These are phyloP conservation scores for Drosophila obscura DNA, from an alignment of 1,140 invertebrate species.

Conservation along the genomic window DNA sequence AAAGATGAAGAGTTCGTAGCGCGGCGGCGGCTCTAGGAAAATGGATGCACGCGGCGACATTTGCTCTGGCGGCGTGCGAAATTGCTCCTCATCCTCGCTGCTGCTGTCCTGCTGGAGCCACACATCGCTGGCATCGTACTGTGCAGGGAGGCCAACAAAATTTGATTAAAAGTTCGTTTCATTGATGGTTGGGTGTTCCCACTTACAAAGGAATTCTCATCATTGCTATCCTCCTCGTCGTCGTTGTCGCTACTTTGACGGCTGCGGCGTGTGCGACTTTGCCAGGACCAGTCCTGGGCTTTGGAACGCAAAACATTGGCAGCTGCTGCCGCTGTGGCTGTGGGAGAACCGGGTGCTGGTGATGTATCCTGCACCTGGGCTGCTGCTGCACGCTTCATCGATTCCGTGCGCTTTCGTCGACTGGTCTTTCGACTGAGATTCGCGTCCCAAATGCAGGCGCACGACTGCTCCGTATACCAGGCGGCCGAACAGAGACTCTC, in stretches of 20 bases:
- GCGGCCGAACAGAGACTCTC: slow-evolving; percentile 85
- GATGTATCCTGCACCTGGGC: slow-evolving; percentile 12
- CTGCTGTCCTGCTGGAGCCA: slow-evolving; percentile 1
- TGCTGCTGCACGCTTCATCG: slow-evolving; percentile 33
- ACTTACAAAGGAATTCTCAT: slow-evolving; percentile 60
- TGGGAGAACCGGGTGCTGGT: neutral
- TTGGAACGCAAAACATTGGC: neutral
- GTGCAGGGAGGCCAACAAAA: neutral
- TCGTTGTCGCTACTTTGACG: slow-evolving; percentile 29
- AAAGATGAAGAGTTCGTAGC: slow-evolving; percentile 66
- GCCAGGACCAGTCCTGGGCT: neutral
- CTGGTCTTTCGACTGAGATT: slow-evolving; percentile 80
- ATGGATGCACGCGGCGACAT: slow-evolving; percentile 64
- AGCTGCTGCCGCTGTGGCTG: slow-evolving; percentile 1
- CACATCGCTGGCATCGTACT: slow-evolving; percentile 28
- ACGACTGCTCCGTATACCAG: slow-evolving; percentile 84
- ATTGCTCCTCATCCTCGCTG: slow-evolving; percentile 51
- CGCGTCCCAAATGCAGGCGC: slow-evolving; percentile 84
- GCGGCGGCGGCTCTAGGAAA: slow-evolving; percentile 21
- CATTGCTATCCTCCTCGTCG: slow-evolving; percentile 30
- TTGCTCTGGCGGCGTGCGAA: slow-evolving; percentile 85
- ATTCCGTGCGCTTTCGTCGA: slow-evolving; percentile 75
- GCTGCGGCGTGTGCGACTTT: neutral
- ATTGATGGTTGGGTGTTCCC: neutral
- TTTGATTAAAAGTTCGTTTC: neutral